Conservation (phyloP, 2,797 vertebrate species). For the Lepilemur ruficaudatus region DNA sequence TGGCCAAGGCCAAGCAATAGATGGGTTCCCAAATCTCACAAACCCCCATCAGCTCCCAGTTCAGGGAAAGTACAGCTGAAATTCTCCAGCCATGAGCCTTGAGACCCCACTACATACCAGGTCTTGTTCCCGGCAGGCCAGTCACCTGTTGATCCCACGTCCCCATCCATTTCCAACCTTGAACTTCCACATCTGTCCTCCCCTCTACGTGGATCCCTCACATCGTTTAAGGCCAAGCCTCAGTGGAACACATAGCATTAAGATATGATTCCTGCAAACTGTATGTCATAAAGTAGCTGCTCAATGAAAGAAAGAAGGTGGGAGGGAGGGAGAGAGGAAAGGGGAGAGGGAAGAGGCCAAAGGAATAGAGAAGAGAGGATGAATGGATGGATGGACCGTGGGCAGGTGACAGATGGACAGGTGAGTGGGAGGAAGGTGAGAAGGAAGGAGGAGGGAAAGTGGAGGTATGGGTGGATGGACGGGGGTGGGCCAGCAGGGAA, state of each 20-base stretch:
- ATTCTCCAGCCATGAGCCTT: not conserved
- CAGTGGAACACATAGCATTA: not conserved
- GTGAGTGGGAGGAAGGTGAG: not conserved
- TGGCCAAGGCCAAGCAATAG: not conserved
- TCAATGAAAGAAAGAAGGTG: not conserved
- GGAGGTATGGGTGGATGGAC: too few relatives aligned
- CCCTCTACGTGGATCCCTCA: not conserved
- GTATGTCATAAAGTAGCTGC: not conserved
- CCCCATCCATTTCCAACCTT: not conserved
- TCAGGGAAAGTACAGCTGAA: not conserved
- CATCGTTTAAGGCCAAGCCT: not conserved
- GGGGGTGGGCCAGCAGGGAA: not conserved
- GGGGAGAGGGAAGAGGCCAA: not conserved
- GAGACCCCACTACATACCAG: not conserved
- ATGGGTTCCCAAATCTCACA: not conserved
- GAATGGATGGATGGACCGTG: too few relatives aligned
- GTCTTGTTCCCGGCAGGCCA: not conserved
- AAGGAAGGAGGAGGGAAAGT: too few relatives aligned
- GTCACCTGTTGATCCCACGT: not conserved
- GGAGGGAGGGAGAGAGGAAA: not conserved
- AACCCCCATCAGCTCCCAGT: not conserved
- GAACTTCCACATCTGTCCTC: not conserved
- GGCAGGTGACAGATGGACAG: too few relatives aligned
- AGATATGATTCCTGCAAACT: not conserved
- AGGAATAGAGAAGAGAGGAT: not conserved